phyloP scores from a whole-genome alignment of 2,888 invertebrate species.

The Cylloceria caligata region DNA sequence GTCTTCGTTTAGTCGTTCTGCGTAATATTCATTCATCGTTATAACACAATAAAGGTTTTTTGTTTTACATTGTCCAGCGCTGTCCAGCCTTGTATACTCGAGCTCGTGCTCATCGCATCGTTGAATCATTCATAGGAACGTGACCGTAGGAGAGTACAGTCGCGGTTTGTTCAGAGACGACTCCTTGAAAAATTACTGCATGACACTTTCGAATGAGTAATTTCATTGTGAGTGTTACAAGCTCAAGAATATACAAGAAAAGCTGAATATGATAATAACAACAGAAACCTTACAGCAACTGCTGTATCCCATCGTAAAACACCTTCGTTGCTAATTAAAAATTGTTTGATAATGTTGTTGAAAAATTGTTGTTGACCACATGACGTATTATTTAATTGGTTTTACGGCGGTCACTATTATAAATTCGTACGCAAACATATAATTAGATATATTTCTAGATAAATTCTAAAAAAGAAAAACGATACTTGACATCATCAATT shows the following conservation, averaged over 20 bases:
- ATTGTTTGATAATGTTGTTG: not conserved
- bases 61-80: constrained; percentile 63
- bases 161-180: constrained; percentile 70
- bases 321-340: not conserved
- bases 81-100: constrained; percentile 12
- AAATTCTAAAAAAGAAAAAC: not conserved
- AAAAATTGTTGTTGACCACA: constrained; percentile 4
- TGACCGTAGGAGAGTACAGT: constrained; percentile 68
- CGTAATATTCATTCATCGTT: constrained; percentile 73
- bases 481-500: not conserved
- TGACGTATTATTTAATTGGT: not conserved
- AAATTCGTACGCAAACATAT: not conserved
- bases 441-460: no score
- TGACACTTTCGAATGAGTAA: constrained; percentile 68
- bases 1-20: constrained; percentile 48
- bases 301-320: not conserved
- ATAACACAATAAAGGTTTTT: constrained; percentile 73
- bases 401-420: not conserved
- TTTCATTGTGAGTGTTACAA: constrained; percentile 69
- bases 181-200: constrained; percentile 41
- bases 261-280: not conserved
- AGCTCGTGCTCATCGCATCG: constrained; percentile 39
- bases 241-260: constrained; percentile 21
- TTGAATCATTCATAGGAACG: constrained; percentile 75
- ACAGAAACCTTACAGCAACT: not conserved